phyloP scores from a whole-genome alignment of 2,888 invertebrate genomes.

The Erebia epiphron region DNA sequence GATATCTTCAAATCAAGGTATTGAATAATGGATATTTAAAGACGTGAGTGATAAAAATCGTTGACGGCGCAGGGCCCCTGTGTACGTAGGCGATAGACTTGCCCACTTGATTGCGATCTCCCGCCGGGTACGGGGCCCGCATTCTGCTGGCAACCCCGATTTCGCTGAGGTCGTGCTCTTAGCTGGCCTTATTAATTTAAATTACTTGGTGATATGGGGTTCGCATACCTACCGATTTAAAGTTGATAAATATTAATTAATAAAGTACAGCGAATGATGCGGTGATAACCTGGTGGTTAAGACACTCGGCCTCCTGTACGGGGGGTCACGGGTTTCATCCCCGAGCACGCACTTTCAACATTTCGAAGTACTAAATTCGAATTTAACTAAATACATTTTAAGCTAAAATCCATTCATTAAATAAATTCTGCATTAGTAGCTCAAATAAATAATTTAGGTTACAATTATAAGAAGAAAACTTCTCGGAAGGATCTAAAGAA shows the following conservation, averaged over 20 bases:
- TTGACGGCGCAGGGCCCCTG: constrained; percentile 53
- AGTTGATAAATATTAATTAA: not conserved
- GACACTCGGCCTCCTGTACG: no score
- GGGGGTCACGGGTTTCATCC: no score
- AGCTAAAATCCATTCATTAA: no score
- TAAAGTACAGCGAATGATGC: no score
- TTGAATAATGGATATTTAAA: constrained; percentile 67
- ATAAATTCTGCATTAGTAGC: no score
- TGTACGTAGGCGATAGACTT: constrained; percentile 55
- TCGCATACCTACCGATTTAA: constrained; percentile 6
- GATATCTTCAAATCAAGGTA: constrained; percentile 38
- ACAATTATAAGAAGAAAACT: no score
- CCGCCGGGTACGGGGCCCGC: constrained; percentile 53
- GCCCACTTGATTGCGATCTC: constrained; percentile 62
- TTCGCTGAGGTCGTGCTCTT: constrained; percentile 29
- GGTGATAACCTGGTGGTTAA: no score
- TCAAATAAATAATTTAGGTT: no score
- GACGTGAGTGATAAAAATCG: constrained; percentile 63
- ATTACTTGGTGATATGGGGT: constrained; percentile 7
- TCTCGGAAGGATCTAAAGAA: no score
- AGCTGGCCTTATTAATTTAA: constrained; percentile 25
- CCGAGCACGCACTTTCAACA: no score
- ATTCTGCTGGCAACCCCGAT: constrained; percentile 44
- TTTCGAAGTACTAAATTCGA: no score
- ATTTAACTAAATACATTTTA: no score